A percentile compares a stretch with the other conserved stretches of the same genome.
These are phyloP conservation scores for Drosophila paulistorum DNA, from an alignment of 1,140 invertebrate species.

Conservation along the genomic window DNA sequence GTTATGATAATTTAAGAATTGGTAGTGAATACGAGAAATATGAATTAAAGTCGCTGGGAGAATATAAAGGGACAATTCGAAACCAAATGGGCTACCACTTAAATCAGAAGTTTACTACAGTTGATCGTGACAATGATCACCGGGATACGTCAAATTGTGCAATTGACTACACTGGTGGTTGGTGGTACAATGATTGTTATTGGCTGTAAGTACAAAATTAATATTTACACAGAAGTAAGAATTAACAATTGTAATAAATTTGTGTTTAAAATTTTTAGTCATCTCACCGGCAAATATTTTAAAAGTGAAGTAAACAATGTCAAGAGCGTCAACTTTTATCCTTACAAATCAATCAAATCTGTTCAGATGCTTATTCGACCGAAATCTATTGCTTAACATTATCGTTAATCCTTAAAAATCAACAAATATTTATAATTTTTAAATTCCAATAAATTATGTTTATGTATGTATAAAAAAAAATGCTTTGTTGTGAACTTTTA, in stretches of 20 bases:
- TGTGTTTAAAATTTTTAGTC: not conserved
- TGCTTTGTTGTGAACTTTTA: too few species aligned
- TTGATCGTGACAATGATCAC: constrained; percentile 42
- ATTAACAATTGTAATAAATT: not conserved
- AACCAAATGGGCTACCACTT: not conserved
- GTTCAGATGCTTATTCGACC: constrained; percentile 37
- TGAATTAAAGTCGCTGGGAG: constrained; percentile 22
- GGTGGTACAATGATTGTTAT: constrained; percentile 30
- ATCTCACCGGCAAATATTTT: constrained; percentile 27
- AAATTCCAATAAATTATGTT: too few species aligned
- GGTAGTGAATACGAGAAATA: constrained; percentile 25
- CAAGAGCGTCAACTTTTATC: too few species aligned
- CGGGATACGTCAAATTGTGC: constrained; percentile 22
- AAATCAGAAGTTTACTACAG: constrained; percentile 28
- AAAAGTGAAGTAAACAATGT: not conserved
- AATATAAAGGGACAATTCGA: constrained; percentile 17
- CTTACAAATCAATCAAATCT: not conserved
- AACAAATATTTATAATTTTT: too few species aligned
- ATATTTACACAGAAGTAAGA: too few species aligned
- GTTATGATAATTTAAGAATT: constrained; percentile 41
- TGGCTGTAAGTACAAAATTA: not conserved
- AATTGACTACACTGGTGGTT: constrained; percentile 19
- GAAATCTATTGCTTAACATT: not conserved
- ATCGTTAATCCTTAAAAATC: too few species aligned
- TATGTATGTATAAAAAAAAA: too few species aligned